Base-by-base conservation (phyloP, 2,113 vertebrate species). In the Micromys minutus region DNA sequence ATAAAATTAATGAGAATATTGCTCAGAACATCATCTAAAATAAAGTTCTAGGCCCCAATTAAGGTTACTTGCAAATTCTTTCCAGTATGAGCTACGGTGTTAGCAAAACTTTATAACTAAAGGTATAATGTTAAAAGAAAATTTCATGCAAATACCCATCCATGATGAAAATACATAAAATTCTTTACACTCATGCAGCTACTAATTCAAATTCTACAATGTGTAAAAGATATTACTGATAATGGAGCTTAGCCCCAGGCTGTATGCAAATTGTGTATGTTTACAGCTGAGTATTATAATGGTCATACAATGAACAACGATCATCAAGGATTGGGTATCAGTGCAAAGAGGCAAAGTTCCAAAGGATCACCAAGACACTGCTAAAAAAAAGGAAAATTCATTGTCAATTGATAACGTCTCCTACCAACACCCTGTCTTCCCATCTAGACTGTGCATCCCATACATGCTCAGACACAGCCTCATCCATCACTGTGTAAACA, bases 401-500 rank as follows among this genome's bases (percentile, higher is more conserved):
- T 67, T 67, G 65, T 67, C 65, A 36, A 67, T 67, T 67, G 65
- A 17, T 42, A 61, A 42, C n/a, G 4, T 4, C 34, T 21, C 45
- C 45, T 31, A 50, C 29, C 31, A 45, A 21, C 59, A 63, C 29
- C 29, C 57, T 31, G 65, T 21, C 29, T 65, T 85, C 29, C 17
- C 10, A 3, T 36, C 42, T 67, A 31, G 42, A 1, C 61, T 3
- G 5, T 34, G 42, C 19, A 47, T 34, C 42, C 47, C 59, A 36
- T 36, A 65, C 61, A 22, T 67, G 42, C 83, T 85, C 61, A 47
- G 83, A 69, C 84, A 87, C 45, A 65, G 42, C 0, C 0, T 90
- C 88, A 47, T 89, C 94, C 52, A 87, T 94, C 85, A n/a, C 11
- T 89, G 71, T n/a, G 29, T 93, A 95, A 92, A 84, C 63, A 39